These are phyloP conservation scores for Crotalus viridis DNA, from an alignment of 2,113 vertebrate species.

Conservation along the genomic window DNA sequence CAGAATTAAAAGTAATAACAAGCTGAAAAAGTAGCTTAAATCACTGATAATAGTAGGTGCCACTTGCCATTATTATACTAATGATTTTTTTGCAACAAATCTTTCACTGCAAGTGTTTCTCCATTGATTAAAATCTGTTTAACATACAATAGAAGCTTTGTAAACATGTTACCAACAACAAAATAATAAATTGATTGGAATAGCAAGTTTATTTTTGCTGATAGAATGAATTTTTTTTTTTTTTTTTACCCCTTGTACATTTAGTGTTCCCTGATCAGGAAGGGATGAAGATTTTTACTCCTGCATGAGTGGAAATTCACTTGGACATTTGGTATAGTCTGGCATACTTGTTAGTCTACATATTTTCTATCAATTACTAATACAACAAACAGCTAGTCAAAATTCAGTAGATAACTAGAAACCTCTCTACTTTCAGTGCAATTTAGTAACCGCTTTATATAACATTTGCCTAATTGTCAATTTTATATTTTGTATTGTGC, in stretches of 20 bases:
- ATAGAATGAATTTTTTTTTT: background rate
- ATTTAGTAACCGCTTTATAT: constrained; percentile 30
- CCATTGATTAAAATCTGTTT: constrained; percentile 50
- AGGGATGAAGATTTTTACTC: background rate
- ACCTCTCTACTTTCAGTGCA: constrained; percentile 17
- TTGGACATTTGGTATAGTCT: background rate
- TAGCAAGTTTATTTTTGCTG: background rate
- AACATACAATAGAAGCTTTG: constrained; percentile 56
- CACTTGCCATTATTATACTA: background rate
- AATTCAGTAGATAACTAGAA: background rate
- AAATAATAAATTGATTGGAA: constrained; percentile 49
- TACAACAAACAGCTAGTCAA: constrained; percentile 13
- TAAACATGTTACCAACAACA: constrained; percentile 6
- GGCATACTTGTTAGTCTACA: background rate
- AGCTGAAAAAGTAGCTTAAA: constrained; percentile 25
- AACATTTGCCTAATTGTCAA: constrained; percentile 27
- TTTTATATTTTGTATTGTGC: constrained; percentile 10
- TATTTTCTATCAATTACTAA: constrained; percentile 25
- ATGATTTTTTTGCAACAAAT: constrained; percentile 36
- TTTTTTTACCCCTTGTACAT: background rate
- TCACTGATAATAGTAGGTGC: constrained; percentile 13
- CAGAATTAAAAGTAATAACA: background rate
- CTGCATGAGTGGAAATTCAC: background rate
- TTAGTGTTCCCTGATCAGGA: background rate
- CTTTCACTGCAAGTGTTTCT: constrained; percentile 45